Conservation (phyloP, 2,113 vertebrate genomes). For the Opisthocomus hoazin region DNA sequence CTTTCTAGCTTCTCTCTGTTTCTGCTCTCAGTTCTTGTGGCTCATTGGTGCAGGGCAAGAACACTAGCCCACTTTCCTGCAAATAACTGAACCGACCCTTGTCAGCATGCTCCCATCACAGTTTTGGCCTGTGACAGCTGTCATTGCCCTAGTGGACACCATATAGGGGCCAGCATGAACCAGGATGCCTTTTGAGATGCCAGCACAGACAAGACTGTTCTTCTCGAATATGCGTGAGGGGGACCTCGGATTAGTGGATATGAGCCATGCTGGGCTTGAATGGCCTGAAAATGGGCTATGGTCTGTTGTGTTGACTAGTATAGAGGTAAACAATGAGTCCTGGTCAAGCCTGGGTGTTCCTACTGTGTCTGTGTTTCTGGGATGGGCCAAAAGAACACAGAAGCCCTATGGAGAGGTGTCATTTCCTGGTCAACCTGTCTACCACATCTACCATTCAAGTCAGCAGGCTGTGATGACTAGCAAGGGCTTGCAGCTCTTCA, state of each 20-base stretch:
- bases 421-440: not conserved
- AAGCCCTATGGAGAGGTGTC: not conserved
- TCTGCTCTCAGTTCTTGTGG: not conserved
- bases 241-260: not conserved
- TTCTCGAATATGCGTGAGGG: not conserved
- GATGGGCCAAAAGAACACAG: not conserved
- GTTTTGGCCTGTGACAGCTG: not conserved
- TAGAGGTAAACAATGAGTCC: not conserved
- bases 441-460: not conserved
- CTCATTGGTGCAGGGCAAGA: accelerated
- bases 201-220: not conserved
- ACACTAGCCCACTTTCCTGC: too few species aligned
- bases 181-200: not conserved
- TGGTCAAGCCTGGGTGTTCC: not conserved
- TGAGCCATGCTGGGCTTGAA: not conserved
- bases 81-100: not conserved
- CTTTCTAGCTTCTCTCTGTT: not conserved
- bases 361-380: not conserved
- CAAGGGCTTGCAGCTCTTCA: not conserved
- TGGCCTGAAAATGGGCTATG: not conserved
- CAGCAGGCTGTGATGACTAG: not conserved
- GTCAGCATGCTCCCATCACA: accelerated
- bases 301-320: not conserved
- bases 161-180: not conserved
- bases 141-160: not conserved